These are phyloP conservation scores for Cichladusa arquata DNA, from an alignment of 2,113 vertebrate species.

Conservation along the genomic window DNA sequence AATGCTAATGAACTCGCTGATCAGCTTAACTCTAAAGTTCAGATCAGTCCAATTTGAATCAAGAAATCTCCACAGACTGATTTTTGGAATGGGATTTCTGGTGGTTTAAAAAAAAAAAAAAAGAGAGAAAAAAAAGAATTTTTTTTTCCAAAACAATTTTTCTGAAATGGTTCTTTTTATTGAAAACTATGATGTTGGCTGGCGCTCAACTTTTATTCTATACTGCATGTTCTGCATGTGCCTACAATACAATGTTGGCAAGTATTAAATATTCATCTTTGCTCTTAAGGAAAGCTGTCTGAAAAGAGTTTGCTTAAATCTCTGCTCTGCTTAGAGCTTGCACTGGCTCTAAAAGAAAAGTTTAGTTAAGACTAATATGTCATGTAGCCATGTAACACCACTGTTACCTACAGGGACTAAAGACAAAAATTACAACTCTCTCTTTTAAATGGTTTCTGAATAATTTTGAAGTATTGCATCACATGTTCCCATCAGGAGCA, in stretches of 20 bases:
- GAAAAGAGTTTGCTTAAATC: background rate
- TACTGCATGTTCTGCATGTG: background rate
- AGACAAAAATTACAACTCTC: background rate
- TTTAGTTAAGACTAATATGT: background rate
- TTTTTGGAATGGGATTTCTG: background rate
- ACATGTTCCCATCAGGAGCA: slow-evolving; percentile 10
- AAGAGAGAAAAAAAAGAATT: background rate
- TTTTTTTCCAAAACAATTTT: background rate
- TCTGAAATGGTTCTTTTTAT: background rate
- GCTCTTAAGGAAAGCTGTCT: background rate
- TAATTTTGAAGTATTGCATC: background rate
- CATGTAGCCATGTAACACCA: background rate
- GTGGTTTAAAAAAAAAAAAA: background rate
- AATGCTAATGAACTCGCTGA: background rate
- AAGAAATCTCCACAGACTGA: background rate
- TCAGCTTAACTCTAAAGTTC: background rate
- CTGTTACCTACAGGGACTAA: background rate
- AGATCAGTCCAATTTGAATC: background rate
- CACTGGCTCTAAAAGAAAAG: background rate
- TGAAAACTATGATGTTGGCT: background rate
- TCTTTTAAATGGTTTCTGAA: slow-evolving; percentile 13
- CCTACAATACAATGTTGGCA: background rate
- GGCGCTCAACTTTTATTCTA: background rate
- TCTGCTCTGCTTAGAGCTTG: background rate
- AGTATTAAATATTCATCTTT: background rate